These are phyloP conservation scores for Drosophila multiciliata DNA, from an alignment of 2,888 invertebrate genomes.

Conservation along the genomic window DNA sequence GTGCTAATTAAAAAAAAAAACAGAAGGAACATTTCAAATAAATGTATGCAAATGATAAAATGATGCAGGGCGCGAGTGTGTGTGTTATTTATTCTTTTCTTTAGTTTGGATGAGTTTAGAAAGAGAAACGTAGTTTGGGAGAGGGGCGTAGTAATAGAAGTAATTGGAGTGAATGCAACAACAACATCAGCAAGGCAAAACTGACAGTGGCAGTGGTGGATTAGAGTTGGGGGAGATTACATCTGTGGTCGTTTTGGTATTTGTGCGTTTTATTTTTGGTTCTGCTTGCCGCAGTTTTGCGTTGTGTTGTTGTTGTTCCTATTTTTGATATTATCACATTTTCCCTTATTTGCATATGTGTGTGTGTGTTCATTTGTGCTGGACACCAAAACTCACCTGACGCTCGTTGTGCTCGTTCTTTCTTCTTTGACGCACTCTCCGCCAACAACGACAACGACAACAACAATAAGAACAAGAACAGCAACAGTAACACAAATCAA, in stretches of 20 bases:
- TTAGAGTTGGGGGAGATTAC: constrained; percentile 5
- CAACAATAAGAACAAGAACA: constrained; percentile 16
- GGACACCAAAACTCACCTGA: constrained; percentile 73
- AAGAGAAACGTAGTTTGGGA: constrained; percentile 33
- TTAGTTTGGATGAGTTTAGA: constrained; percentile 56
- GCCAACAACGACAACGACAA: constrained; percentile 28
- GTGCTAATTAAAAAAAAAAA: constrained; percentile 59
- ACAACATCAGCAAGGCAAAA: constrained; percentile 16
- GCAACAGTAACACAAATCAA: constrained; percentile 44
- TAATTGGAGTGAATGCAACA: constrained; percentile 25
- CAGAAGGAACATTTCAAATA: constrained; percentile 26
- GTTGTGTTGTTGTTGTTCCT: constrained; percentile 29
- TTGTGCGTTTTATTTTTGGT: constrained; percentile 21
- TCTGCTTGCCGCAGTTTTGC: constrained; percentile 27
- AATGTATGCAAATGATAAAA: constrained; percentile 77
- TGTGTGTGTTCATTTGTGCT: constrained; percentile 32
- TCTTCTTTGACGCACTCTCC: constrained; percentile 35
- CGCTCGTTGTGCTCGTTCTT: constrained; percentile 53
- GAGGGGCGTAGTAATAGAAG: constrained; percentile 35
- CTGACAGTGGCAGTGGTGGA: constrained; percentile 7
- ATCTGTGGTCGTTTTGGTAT: constrained; percentile 5
- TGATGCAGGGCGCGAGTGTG: constrained; percentile 47
- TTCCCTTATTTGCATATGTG: constrained; percentile 29
- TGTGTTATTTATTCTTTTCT: constrained; percentile 18
- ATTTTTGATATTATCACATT: constrained; percentile 50